These are phyloP conservation scores for Phylloscopus trochiloides DNA, from an alignment of 2,113 vertebrate species.

Conservation along the genomic window DNA sequence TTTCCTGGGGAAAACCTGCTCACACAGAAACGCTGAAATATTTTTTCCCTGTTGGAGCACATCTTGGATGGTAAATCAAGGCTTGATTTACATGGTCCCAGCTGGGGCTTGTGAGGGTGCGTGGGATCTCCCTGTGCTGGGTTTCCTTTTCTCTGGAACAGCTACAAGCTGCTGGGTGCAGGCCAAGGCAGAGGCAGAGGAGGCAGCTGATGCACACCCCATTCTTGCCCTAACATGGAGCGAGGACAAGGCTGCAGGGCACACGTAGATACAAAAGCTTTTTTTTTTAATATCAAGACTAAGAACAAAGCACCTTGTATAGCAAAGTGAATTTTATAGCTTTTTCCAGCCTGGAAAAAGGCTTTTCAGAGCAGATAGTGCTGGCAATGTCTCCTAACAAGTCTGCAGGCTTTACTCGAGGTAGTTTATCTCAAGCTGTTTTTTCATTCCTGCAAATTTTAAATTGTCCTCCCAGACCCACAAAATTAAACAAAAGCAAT, in stretches of 20 bases:
- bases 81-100: background rate
- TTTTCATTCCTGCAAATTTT: background rate
- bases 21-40: background rate
- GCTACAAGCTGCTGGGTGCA: background rate
- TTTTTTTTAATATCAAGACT: constrained; percentile 7
- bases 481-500: background rate
- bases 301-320: constrained; percentile 49
- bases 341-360: background rate
- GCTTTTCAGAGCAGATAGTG: background rate
- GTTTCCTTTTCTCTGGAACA: background rate
- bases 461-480: background rate
- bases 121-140: background rate
- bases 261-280: background rate
- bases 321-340: background rate
- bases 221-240: constrained; percentile 62
- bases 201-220: background rate
- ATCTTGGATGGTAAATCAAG: background rate
- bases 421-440: constrained; percentile 1
- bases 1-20: background rate
- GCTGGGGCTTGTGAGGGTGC: background rate
- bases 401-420: background rate
- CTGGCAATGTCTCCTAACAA: background rate
- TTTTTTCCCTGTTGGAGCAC: background rate
- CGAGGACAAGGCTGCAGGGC: background rate
- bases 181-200: constrained; percentile 36